Percentiles rank a stretch among this genome's conserved stretches.
Evolutionary conservation across 92 coral and sea anemone species (phyloP).

Genomic region (Pocillopora meandrina): DNA sequence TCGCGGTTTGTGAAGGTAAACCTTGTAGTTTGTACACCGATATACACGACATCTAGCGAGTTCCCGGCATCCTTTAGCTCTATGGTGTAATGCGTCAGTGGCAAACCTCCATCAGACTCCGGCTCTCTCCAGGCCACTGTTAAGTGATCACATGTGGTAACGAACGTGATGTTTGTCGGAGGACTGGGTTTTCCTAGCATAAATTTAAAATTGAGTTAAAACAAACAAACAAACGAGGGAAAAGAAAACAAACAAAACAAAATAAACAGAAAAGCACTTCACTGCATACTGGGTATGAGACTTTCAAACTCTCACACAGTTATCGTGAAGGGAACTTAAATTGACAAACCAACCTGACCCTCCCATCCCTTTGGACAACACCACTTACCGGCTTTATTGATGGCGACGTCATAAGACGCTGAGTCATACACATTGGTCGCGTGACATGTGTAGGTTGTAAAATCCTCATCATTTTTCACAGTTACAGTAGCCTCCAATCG

Average conservation of each 20-base stretch:
- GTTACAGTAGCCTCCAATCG: constrained; percentile 19
- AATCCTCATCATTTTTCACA: constrained; percentile 37
- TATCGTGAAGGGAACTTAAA: not conserved
- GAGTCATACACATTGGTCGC: constrained; percentile 59
- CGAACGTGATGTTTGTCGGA: constrained; percentile 61
- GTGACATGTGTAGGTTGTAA: constrained; percentile 61
- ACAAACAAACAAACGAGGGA: not conserved
- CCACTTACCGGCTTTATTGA: constrained; percentile 70
- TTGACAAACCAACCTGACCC: not conserved
- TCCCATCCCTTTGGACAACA: not conserved
- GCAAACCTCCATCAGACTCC: constrained; percentile 67
- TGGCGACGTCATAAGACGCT: constrained; percentile 35
- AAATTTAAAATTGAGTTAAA: not conserved
- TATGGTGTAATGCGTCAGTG: constrained; percentile 60
- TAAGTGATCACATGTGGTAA: constrained; percentile 68
- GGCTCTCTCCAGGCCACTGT: constrained; percentile 74
- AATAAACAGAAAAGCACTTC: too few species aligned
- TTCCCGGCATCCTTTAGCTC: constrained; percentile 34
- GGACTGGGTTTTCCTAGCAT: constrained; percentile 59
- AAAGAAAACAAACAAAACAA: too few species aligned
- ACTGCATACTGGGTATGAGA: not conserved
- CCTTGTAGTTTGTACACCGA: constrained; percentile 46
- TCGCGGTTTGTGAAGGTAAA: constrained; percentile 54
- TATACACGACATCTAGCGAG: constrained; percentile 37
- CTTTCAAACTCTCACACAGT: not conserved